A percentile compares a stretch with the other conserved stretches of the same genome.
phyloP scores from a whole-genome alignment of 1,140 invertebrate genomes.

The Oppia nitens region DNA sequence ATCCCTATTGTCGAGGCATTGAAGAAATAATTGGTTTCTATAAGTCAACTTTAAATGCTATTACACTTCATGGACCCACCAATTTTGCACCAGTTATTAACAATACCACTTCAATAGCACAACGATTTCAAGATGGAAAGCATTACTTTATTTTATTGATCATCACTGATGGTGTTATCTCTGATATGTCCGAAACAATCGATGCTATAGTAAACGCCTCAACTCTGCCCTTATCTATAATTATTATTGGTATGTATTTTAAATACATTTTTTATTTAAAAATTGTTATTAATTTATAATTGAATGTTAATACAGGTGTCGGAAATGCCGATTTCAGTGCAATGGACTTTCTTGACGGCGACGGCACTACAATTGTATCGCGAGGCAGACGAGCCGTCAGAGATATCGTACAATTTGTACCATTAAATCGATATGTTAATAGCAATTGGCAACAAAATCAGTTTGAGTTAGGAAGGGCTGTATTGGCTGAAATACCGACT shows the following conservation, averaged over 20 bases:
- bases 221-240: slow-evolving; percentile 35
- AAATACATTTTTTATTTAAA: no score
- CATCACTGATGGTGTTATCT: slow-evolving; percentile 47
- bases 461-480: slow-evolving; percentile 36
- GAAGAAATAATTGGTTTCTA: slow-evolving; percentile 29
- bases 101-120: slow-evolving; percentile 30
- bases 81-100: slow-evolving; percentile 46
- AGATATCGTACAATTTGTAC: slow-evolving; percentile 20
- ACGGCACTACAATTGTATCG: not conserved
- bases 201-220: slow-evolving; percentile 37
- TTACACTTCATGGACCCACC: slow-evolving; percentile 46
- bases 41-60: slow-evolving; percentile 29
- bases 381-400: slow-evolving; percentile 12
- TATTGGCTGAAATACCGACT: slow-evolving; percentile 41
- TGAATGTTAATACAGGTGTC: no score
- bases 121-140: slow-evolving; percentile 30
- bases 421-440: slow-evolving; percentile 9
- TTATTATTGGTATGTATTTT: slow-evolving; percentile 38
- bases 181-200: slow-evolving; percentile 43
- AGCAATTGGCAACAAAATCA: not conserved
- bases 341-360: slow-evolving; percentile 10
- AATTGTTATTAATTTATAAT: no score
- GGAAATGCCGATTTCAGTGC: slow-evolving; percentile 38
- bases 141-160: slow-evolving; percentile 45
- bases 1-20: slow-evolving; percentile 27